Base-by-base conservation (phyloP, 2,113 vertebrate genomes). In the Daubentonia madagascariensis region DNA sequence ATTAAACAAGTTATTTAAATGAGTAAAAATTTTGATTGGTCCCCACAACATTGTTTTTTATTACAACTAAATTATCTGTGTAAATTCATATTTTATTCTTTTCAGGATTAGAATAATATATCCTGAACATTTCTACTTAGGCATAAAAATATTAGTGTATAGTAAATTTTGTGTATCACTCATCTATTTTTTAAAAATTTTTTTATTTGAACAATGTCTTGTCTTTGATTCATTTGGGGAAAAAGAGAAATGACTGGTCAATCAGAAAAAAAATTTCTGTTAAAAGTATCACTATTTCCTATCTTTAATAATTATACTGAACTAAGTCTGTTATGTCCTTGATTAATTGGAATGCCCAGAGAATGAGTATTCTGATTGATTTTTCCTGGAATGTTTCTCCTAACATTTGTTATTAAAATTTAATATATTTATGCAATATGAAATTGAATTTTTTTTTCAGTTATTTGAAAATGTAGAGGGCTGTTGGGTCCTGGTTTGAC, bases 1-100 rank as follows among this genome's bases (percentile, higher is more conserved):
- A 63, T 91, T 95, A 90, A 95, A 52, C 23, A 30, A 95, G 28
- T 12, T 95, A 92, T 93, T 86, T 76, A 94, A 90, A 22, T 91
- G 84, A 92, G 73, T 17, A 84, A 43, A 93, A 72, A 32, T 50
- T 72, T 88, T 76, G 35, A 3, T 81, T 86, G 48, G 20, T 12
- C 9, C 45, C 30, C 17, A 35, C 87, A 89, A 61, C 17, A 76
- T 50, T 6, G 9, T 67, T 72, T 84, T 93, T 92, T 85, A 70
- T 75, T 90, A 6, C 84, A 95, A 45, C 11, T 83, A 43, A 94
- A 73, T 59, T 81, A 79, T 79, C 30, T 84, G 6, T 91, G 16
- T 80, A 87, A 59, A 91, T 91, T 96, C 20, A 30, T 73, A 89
- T 85, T 93, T 93, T 85, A 90, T 61, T 61, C 28, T 81, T 1